These are phyloP conservation scores for Moxostoma hubbsi DNA, from an alignment of 2,797 vertebrate genomes.

Conservation along the genomic window DNA sequence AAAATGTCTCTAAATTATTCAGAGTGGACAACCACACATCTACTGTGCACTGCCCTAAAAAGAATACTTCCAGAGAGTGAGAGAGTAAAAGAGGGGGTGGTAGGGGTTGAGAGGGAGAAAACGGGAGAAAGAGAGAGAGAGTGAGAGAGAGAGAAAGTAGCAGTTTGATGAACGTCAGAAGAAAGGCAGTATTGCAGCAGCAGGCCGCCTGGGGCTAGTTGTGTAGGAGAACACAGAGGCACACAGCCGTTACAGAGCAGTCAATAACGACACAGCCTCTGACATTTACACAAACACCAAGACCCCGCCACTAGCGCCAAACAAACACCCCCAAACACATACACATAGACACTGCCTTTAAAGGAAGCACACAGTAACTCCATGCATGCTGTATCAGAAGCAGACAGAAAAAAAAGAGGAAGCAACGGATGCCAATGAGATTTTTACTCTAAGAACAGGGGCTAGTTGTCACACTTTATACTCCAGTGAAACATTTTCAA, in stretches of 20 bases:
- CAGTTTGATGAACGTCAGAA: conserved; percentile 62
- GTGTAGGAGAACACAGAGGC: conserved; percentile 58
- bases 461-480: too few species aligned
- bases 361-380: conserved; percentile 58
- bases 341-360: conserved; percentile 54
- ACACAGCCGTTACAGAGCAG: conserved; percentile 53
- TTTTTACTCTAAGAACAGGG: too few species aligned
- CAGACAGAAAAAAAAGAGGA: conserved; percentile 34
- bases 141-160: conserved; percentile 35
- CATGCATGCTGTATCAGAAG: conserved; percentile 57
- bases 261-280: conserved; percentile 65
- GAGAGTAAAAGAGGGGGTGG: conserved; percentile 34
- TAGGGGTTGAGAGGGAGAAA: conserved; percentile 41
- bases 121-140: conserved; percentile 15
- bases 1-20: conserved; percentile 63
- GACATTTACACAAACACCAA: conserved; percentile 70
- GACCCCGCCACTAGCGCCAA: conserved; percentile 62
- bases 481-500: too few species aligned
- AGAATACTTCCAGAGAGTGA: conserved; percentile 45
- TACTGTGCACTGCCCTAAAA: conserved; percentile 56
- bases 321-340: conserved; percentile 64
- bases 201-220: conserved; percentile 59
- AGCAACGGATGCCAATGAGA: background rate
- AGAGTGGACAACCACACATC: conserved; percentile 57
- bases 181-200: conserved; percentile 65